Evolutionary conservation across 2,888 invertebrate species (phyloP), one percentile per base, ranked within the genome.

Genomic region (Rhagonycha lutea): DNA sequence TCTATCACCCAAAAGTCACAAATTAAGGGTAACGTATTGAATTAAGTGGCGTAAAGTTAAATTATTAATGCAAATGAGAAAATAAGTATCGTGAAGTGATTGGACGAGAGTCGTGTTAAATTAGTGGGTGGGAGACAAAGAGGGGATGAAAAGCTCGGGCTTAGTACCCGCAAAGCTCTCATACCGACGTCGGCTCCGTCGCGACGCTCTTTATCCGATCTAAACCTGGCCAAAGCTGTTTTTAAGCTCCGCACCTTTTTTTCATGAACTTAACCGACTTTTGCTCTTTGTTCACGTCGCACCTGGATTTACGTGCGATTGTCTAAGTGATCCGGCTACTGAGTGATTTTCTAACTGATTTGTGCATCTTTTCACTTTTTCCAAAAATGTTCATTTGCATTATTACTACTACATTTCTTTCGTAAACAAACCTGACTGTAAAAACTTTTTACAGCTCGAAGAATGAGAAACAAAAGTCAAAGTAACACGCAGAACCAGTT

Each of bases 121-220:
- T 82, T 85, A 84, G 84, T 83, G 81, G 80, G 78, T 76, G 83
- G 80, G 81, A 79, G 80, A 79, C 73, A 78, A 79, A 79, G 80
- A 80, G 83, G 84, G 84, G 84, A 83, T 81, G 81, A 80, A 85
- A 83, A 84, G 85, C 84, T 83, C 84, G 81, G 84, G 86, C 86
- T 86, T 86, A 87, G 87, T 87, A 86, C 86, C 84, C 85, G 86
- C 85, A 87, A 87, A 87, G 87, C 87, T 87, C 86, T 87, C 86
- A 86, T 85, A 87, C 86, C 86, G 86, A 86, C 85, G 84, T 81
- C 82, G 83, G 84, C 84, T 86, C 86, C 89, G 88, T 87, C 89
- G 89, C 89, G 88, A 89, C 89, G 89, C 88, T 87, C 87, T 83
- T 87, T 86, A 87, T 87, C 87, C 88, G 84, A 82, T 83, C 86